phyloP scores from a whole-genome alignment of 2,797 vertebrate genomes.

The Parambassis ranga region DNA sequence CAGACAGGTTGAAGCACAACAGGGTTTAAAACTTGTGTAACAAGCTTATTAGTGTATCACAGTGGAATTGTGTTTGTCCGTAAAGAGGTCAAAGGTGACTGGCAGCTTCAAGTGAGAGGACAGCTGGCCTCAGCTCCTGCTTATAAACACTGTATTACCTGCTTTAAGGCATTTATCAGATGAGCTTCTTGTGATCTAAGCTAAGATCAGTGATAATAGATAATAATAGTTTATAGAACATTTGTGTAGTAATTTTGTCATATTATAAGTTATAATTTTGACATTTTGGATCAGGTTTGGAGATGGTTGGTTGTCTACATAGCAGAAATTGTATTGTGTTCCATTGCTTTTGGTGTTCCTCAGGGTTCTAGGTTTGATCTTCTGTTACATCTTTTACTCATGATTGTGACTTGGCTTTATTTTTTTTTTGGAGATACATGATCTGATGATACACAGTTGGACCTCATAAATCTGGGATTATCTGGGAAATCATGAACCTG shows the following conservation, averaged over 20 bases:
- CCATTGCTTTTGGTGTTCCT: background rate
- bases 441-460: too few species aligned
- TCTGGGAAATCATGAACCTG: too few species aligned
- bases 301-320: too few species aligned
- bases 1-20: constrained; percentile 18
- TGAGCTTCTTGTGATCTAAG: constrained; percentile 22
- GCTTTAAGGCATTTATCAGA: constrained; percentile 24
- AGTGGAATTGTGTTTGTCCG: constrained; percentile 29
- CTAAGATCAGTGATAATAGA: constrained; percentile 12
- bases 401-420: too few species aligned
- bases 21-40: constrained; percentile 66
- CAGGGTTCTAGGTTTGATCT: background rate
- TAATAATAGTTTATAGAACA: too few species aligned
- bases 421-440: too few species aligned
- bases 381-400: too few species aligned
- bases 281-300: too few species aligned
- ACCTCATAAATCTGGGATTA: too few species aligned
- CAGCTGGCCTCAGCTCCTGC: constrained; percentile 23
- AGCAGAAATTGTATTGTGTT: too few species aligned
- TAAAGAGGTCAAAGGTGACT: constrained; percentile 45
- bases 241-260: too few species aligned
- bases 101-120: constrained; percentile 26
- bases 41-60: constrained; percentile 51
- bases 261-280: too few species aligned
- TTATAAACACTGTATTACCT: constrained; percentile 25